Conservation (phyloP, 2,113 vertebrate genomes). For the Albula goreensis region DNA sequence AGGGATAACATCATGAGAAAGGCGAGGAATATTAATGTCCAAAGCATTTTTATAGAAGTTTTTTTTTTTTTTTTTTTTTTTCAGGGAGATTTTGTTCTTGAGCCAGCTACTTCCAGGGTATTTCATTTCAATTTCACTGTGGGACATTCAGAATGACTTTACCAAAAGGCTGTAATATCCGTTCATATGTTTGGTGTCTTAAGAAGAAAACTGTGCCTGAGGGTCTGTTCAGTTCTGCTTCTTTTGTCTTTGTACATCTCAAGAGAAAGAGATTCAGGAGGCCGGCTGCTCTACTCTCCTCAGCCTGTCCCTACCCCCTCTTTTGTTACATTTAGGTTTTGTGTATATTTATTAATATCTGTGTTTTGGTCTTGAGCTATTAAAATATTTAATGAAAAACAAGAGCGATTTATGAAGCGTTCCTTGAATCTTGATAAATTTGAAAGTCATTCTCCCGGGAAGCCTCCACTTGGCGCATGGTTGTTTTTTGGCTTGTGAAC, state of each 20-base stretch:
- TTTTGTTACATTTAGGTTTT: slow-evolving; percentile 15
- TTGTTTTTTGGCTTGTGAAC: slow-evolving; percentile 44
- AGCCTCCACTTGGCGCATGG: slow-evolving; percentile 43
- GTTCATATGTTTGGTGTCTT: slow-evolving; percentile 56
- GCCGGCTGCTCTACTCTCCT: slow-evolving; percentile 17
- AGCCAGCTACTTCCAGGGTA: neutral
- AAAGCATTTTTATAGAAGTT: neutral
- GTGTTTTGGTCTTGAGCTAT: slow-evolving; percentile 2
- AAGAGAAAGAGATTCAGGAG: slow-evolving; percentile 14
- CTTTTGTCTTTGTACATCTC: slow-evolving; percentile 36
- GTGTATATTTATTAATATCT: neutral
- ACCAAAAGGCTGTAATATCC: slow-evolving; percentile 63
- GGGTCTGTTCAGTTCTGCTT: slow-evolving; percentile 29
- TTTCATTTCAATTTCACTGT: slow-evolving; percentile 31
- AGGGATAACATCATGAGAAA: neutral
- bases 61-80: neutral
- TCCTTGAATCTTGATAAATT: slow-evolving; percentile 32
- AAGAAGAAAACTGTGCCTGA: slow-evolving; percentile 50
- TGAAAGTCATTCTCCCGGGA: slow-evolving; percentile 39
- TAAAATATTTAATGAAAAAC: slow-evolving; percentile 10
- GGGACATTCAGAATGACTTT: slow-evolving; percentile 36
- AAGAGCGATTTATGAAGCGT: slow-evolving; percentile 2
- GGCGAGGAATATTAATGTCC: neutral
- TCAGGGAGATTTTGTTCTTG: slow-evolving; percentile 7
- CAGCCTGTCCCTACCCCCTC: neutral